Conservation (phyloP, 2,113 vertebrate species). For the Catagonus wagneri region DNA sequence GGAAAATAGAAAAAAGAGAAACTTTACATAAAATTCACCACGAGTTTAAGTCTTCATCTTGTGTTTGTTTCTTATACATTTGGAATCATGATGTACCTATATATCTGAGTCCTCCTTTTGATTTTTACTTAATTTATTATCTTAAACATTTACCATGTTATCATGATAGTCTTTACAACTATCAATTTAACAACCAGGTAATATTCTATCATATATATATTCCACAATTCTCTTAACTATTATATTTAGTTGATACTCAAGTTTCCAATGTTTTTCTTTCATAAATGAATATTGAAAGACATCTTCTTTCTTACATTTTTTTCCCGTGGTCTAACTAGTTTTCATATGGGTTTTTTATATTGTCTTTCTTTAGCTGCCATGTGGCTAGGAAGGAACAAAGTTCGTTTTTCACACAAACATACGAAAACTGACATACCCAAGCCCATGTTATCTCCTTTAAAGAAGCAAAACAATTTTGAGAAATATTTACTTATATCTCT, state of each 20-base stretch:
- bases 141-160: not conserved
- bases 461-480: not conserved
- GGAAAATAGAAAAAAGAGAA: not conserved
- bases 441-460: not conserved
- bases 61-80: not conserved
- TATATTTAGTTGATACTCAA: not conserved
- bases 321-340: not conserved
- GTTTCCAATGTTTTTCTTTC: not conserved
- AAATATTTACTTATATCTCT: constrained; percentile 18
- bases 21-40: not conserved
- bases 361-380: not conserved
- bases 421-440: not conserved
- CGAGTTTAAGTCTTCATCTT: not conserved
- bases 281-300: constrained; percentile 8
- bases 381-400: not conserved
- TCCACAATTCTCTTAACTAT: not conserved
- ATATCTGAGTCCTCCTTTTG: not conserved
- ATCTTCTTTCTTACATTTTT: not conserved
- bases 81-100: not conserved
- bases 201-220: not conserved
- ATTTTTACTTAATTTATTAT: not conserved
- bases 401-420: not conserved
- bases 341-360: not conserved
- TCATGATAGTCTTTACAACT: not conserved
- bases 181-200: not conserved